phyloP scores from a whole-genome alignment of 2,888 invertebrate species.

The Caenorhabditis plicata region DNA sequence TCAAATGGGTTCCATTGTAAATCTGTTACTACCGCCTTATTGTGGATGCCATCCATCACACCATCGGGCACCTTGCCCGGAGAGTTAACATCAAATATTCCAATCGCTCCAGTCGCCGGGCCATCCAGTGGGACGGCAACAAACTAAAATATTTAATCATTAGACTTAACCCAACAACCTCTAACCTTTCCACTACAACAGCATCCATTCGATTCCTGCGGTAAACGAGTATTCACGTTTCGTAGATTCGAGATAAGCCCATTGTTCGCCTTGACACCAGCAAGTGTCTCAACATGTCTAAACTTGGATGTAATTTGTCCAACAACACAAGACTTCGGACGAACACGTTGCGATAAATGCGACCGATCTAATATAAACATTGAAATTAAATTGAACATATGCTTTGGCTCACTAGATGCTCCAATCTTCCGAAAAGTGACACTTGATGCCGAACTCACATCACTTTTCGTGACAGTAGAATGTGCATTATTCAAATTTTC shows the following conservation, averaged over 20 bases:
- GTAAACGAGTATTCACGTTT: conserved; percentile 59
- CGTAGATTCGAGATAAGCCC: conserved; percentile 54
- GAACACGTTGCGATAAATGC: conserved; percentile 27
- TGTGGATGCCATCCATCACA: conserved; percentile 83
- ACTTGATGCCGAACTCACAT: conserved; percentile 1
- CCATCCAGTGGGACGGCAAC: conserved; percentile 84
- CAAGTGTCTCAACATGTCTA: conserved; percentile 52
- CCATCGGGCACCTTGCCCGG: conserved; percentile 71
- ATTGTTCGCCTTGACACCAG: conserved; percentile 39
- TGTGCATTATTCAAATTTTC: conserved; percentile 17
- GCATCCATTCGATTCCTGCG: conserved; percentile 56
- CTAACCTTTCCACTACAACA: conserved; percentile 24
- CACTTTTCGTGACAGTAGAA: background rate
- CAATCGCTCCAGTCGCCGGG: conserved; percentile 84
- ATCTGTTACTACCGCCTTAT: conserved; percentile 79
- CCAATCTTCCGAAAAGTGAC: conserved; percentile 23
- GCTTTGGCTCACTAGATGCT: conserved; percentile 17
- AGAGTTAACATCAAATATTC: conserved; percentile 75
- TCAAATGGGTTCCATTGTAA: conserved; percentile 93
- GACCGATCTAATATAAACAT: conserved; percentile 1
- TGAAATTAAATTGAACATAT: background rate
- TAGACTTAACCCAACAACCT: too few relatives aligned
- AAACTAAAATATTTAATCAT: conserved; percentile 22
- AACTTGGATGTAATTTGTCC: conserved; percentile 59
- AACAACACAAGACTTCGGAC: conserved; percentile 54